phyloP scores from a whole-genome alignment of 2,888 invertebrate species.

The Lasioglossum leucozonium region DNA sequence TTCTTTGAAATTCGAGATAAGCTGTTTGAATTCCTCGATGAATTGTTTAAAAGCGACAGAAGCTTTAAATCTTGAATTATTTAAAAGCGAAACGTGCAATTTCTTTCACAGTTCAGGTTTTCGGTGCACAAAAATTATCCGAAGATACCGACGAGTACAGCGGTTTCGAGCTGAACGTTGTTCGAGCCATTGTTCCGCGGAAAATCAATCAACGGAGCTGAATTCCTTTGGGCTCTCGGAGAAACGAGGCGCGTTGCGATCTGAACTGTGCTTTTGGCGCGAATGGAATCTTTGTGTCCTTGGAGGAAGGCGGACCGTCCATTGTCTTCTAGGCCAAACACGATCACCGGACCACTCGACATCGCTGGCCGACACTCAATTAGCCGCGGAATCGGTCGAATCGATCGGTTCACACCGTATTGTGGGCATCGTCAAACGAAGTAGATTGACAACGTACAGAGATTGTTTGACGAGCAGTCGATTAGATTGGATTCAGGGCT shows the following conservation, averaged over 20 bases:
- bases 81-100: background rate
- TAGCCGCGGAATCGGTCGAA: constrained; percentile 59
- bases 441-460: constrained; percentile 64
- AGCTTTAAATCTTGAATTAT: background rate
- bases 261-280: background rate
- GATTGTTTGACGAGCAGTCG: constrained; percentile 68
- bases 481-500: constrained; percentile 62
- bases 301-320: constrained; percentile 13
- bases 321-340: constrained; percentile 50
- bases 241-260: background rate
- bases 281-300: background rate
- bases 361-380: constrained; percentile 29
- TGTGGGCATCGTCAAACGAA: constrained; percentile 55
- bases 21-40: background rate
- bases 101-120: background rate
- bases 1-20: background rate
- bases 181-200: background rate
- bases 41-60: background rate
- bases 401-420: constrained; percentile 60
- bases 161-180: background rate
- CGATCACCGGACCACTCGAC: constrained; percentile 39
- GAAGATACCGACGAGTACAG: background rate
- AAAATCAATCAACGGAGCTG: background rate
- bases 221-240: background rate
- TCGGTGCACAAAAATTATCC: background rate